Evolutionary conservation across 2,888 invertebrate species (phyloP).

Genomic region (Leptinotarsa peninsularis): DNA sequence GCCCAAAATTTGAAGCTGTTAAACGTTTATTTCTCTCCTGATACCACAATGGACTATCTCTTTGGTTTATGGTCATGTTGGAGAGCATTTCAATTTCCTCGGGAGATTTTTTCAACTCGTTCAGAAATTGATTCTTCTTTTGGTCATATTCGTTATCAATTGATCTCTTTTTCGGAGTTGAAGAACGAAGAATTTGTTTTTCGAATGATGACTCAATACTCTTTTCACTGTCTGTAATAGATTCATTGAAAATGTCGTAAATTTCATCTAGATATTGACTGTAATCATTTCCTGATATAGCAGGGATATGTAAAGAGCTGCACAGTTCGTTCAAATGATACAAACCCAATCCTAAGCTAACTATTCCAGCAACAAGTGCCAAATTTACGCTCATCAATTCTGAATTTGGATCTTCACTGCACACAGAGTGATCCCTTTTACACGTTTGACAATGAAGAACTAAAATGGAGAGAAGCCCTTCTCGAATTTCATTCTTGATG

Average conservation of each 20-base stretch:
- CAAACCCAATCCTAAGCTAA: conserved; percentile 49
- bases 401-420: conserved; percentile 50
- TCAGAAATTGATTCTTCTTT: conserved; percentile 45
- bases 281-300: conserved; percentile 45
- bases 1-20: conserved; percentile 57
- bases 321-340: conserved; percentile 52
- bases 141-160: conserved; percentile 35
- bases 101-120: conserved; percentile 41
- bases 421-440: conserved; percentile 45
- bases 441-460: conserved; percentile 48
- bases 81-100: conserved; percentile 46
- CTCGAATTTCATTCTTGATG: conserved; percentile 52
- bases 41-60: conserved; percentile 49
- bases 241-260: conserved; percentile 48
- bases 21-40: conserved; percentile 53
- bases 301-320: conserved; percentile 50
- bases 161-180: conserved; percentile 24
- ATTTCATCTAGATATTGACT: conserved; percentile 49
- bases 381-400: conserved; percentile 51
- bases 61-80: conserved; percentile 48
- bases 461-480: conserved; percentile 50
- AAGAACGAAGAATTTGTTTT: conserved; percentile 4
- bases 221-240: conserved; percentile 34
- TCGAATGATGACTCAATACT: conserved; percentile 29
- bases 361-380: conserved; percentile 51